Conservation (phyloP, 2,888 invertebrate species). For the Eupithecia tripunctaria region DNA sequence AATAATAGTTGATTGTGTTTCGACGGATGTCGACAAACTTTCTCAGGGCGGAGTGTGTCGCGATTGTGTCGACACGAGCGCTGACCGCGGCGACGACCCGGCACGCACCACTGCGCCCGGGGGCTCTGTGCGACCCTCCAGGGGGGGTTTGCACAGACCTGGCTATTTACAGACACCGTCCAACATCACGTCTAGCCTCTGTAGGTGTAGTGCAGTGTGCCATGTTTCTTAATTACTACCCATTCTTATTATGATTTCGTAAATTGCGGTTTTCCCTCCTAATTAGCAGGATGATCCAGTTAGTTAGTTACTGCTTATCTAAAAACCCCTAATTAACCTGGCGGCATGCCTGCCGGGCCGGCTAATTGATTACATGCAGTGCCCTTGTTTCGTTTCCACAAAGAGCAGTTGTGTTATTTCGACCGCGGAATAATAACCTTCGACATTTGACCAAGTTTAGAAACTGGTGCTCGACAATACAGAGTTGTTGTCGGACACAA, state of each 20-base stretch:
- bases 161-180: not conserved
- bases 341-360: constrained; percentile 2
- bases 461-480: not conserved
- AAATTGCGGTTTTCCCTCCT: constrained; percentile 8
- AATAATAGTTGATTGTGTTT: not conserved
- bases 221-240: constrained; percentile 3
- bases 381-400: not conserved
- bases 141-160: not conserved
- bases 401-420: not conserved
- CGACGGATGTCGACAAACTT: not conserved
- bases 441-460: not conserved
- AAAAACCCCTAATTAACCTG: constrained; percentile 15
- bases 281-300: constrained; percentile 27
- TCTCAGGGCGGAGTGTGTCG: not conserved
- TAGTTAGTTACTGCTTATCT: constrained; percentile 17
- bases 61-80: not conserved
- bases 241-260: not conserved
- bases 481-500: not conserved
- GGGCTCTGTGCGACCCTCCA: not conserved
- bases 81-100: not conserved
- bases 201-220: not conserved
- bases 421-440: not conserved
- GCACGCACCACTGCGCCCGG: not conserved
- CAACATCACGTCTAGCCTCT: not conserved
- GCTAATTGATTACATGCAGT: constrained; percentile 2